A percentile compares a stretch with the other conserved stretches of the same genome.
Conservation (phyloP, 2,797 vertebrate species). For the Macrochelys suwanniensis region DNA sequence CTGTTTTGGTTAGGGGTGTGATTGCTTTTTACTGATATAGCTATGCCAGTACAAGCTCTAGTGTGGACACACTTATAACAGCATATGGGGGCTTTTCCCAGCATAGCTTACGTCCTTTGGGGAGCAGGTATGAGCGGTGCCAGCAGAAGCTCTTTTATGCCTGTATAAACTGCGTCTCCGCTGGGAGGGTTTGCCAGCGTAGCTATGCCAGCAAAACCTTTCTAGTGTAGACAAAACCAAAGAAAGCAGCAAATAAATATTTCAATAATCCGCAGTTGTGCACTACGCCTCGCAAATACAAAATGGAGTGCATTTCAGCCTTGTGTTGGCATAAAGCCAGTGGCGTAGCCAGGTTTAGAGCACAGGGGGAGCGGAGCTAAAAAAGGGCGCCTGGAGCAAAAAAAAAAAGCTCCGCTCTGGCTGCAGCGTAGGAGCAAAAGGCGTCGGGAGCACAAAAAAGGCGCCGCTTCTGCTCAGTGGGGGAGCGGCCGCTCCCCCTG, state of each 20-base stretch:
- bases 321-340: background rate
- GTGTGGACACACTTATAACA: background rate
- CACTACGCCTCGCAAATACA: background rate
- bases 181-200: background rate
- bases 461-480: too few species aligned
- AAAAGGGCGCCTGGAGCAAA: too few species aligned
- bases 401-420: too few species aligned
- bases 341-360: too few species aligned
- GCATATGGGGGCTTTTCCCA: background rate
- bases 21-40: background rate
- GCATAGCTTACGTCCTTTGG: background rate
- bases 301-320: background rate
- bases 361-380: too few species aligned
- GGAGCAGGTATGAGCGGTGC: background rate
- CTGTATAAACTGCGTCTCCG: background rate
- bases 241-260: background rate
- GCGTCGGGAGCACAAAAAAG: too few species aligned
- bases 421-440: too few species aligned
- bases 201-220: background rate
- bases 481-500: too few species aligned
- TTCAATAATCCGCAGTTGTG: background rate
- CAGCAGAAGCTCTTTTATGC: background rate
- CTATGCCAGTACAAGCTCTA: background rate
- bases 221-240: background rate
- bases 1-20: too few species aligned